phyloP scores from a whole-genome alignment of 2,888 invertebrate species.

The Danaus chrysippus region DNA sequence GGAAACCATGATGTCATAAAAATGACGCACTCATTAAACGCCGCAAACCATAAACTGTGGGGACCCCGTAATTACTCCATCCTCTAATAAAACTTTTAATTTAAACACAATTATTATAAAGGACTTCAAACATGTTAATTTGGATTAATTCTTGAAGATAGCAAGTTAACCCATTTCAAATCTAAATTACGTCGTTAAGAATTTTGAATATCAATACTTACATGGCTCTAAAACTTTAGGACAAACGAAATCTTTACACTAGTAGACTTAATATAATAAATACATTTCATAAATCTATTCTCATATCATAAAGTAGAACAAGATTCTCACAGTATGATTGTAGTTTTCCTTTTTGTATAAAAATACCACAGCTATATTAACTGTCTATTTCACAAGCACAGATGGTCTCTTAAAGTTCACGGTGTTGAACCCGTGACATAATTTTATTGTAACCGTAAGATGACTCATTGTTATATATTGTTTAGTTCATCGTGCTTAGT shows the following conservation, averaged over 20 bases:
- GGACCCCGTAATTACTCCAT: slow-evolving; percentile 6
- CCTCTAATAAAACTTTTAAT: slow-evolving; percentile 4
- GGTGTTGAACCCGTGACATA: slow-evolving; percentile 2
- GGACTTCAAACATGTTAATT: neutral
- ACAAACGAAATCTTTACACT: no score
- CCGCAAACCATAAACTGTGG: slow-evolving; percentile 6
- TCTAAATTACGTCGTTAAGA: no score
- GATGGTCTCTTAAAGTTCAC: slow-evolving; percentile 3
- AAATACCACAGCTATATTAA: slow-evolving; percentile 4
- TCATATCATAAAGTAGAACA: slow-evolving; percentile 1
- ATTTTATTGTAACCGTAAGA: neutral
- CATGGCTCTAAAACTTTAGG: no score
- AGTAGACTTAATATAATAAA: no score
- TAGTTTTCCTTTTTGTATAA: slow-evolving; percentile 6
- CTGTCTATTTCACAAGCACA: slow-evolving; percentile 5
- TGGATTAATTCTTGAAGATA: neutral
- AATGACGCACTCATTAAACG: slow-evolving; percentile 19
- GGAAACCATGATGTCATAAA: slow-evolving; percentile 23
- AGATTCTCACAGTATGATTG: slow-evolving; percentile 3
- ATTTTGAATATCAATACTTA: no score
- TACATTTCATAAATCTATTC: neutral
- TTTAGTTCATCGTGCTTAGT: no score
- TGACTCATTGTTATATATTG: no score
- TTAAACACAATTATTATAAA: slow-evolving; percentile 1
- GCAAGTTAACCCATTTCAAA: neutral